These are phyloP conservation scores for Hydractinia echinata DNA, from an alignment of 30 jellyfish, hydroid and myxozoan genomes.

Conservation along the genomic window DNA sequence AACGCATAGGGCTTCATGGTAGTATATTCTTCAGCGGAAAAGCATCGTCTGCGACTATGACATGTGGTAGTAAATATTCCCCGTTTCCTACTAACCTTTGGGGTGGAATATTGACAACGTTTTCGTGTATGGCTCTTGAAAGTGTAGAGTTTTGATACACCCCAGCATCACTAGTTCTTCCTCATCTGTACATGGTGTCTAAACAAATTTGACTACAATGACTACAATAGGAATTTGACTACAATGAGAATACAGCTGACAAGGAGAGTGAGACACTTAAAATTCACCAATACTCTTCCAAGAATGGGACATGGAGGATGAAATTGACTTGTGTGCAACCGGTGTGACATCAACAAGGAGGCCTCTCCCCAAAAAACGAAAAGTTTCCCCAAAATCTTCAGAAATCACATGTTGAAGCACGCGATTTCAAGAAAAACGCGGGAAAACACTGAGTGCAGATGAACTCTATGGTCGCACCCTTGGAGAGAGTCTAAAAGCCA, in stretches of 20 bases:
- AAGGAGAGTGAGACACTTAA: neutral
- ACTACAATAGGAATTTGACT: conserved; percentile 1
- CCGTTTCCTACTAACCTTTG: conserved; percentile 5
- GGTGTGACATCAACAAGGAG: conserved; percentile 8
- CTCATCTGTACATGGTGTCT: neutral
- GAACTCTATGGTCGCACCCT: conserved; percentile 13
- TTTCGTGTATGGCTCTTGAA: conserved; percentile 8
- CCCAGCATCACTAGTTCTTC: neutral
- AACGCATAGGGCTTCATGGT: conserved; percentile 1
- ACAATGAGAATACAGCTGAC: conserved; percentile 4
- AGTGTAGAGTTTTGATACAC: conserved; percentile 10
- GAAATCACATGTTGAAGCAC: neutral
- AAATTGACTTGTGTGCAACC: neutral
- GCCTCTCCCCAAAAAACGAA: conserved; percentile 8
- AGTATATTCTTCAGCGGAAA: neutral
- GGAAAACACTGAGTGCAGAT: conserved; percentile 5
- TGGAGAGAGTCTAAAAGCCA: conserved; percentile 9
- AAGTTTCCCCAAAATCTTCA: conserved; percentile 1
- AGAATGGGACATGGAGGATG: too few relatives aligned
- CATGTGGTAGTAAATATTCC: conserved; percentile 9
- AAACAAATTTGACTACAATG: neutral
- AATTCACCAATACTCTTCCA: neutral
- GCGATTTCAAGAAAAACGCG: too few relatives aligned
- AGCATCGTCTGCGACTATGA: conserved; percentile 10
- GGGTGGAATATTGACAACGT: conserved; percentile 7